Evolutionary conservation across 2,113 vertebrate species (phyloP).

Genomic region (Euleptes europaea): DNA sequence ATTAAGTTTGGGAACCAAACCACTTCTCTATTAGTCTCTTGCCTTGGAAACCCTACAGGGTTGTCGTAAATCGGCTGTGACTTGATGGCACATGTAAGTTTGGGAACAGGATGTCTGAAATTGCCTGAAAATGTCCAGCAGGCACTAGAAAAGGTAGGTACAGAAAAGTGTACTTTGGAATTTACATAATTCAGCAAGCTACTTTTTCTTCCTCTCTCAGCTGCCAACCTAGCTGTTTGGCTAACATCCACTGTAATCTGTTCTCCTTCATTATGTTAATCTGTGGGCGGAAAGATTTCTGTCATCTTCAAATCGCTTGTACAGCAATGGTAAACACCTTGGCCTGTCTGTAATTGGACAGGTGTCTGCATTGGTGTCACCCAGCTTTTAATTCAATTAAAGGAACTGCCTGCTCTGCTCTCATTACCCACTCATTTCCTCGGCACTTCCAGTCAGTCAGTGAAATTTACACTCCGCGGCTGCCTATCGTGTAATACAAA

Average conservation of each 20-base stretch:
- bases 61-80: too few relatives aligned
- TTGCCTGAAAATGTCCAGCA: background rate
- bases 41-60: too few relatives aligned
- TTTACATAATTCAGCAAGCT: constrained; percentile 68
- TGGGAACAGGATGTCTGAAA: constrained; percentile 54
- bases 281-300: constrained; percentile 89
- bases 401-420: constrained; percentile 85
- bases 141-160: constrained; percentile 25
- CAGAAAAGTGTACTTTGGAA: constrained; percentile 55
- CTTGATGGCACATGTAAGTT: constrained; percentile 23
- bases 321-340: constrained; percentile 88
- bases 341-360: constrained; percentile 89
- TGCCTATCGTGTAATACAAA: constrained; percentile 77
- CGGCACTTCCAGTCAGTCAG: constrained; percentile 79
- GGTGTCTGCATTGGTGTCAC: constrained; percentile 86
- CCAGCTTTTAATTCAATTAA: constrained; percentile 98
- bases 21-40: too few relatives aligned
- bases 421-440: constrained; percentile 92
- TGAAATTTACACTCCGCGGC: constrained; percentile 81
- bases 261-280: constrained; percentile 90
- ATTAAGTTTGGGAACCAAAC: constrained; percentile 40
- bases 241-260: constrained; percentile 84
- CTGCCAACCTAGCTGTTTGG: constrained; percentile 83
- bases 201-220: constrained; percentile 64
- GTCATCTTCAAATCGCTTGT: constrained; percentile 82